Percentiles rank a stretch among this genome's conserved stretches.
phyloP scores from a whole-genome alignment of 1,140 invertebrate genomes.

The Lasioglossum baleicum region DNA sequence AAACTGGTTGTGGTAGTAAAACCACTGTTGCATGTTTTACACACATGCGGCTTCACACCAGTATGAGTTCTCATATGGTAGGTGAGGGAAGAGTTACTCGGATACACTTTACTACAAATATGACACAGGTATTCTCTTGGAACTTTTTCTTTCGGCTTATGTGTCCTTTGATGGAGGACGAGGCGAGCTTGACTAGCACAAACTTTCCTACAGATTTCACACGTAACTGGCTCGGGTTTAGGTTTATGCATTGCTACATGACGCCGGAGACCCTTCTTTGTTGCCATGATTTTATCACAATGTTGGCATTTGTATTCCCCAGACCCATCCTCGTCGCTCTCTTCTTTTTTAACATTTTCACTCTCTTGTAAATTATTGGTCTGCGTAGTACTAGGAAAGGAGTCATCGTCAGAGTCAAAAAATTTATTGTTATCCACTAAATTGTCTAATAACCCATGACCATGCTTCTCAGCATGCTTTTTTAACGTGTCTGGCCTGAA shows the following conservation, averaged over 20 bases:
- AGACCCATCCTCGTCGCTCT: conserved; percentile 68
- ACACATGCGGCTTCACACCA: conserved; percentile 78
- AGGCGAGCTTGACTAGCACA: conserved; percentile 77
- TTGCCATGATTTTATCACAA: conserved; percentile 76
- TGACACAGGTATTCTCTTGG: conserved; percentile 78
- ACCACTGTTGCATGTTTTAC: conserved; percentile 78
- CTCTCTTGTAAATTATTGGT: conserved; percentile 59
- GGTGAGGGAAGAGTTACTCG: conserved; percentile 78
- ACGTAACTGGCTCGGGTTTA: conserved; percentile 76
- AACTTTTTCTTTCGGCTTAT: conserved; percentile 77
- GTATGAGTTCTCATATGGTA: conserved; percentile 80
- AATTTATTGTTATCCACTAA: conserved; percentile 71
- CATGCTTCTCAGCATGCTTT: conserved; percentile 75
- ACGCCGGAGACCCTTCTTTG: conserved; percentile 76
- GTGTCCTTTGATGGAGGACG: conserved; percentile 75
- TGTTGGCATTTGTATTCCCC: conserved; percentile 76
- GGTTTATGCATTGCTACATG: conserved; percentile 78
- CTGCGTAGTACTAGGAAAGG: conserved; percentile 54
- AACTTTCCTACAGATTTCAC: conserved; percentile 77
- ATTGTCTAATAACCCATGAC: conserved; percentile 74
- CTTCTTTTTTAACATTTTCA: conserved; percentile 68
- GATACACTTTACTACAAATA: conserved; percentile 79
- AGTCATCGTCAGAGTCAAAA: conserved; percentile 67
- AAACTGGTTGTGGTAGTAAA: conserved; percentile 78
- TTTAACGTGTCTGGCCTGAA: conserved; percentile 77